Base-by-base conservation (phyloP, 2,113 vertebrate genomes). In the Podilymbus podiceps region DNA sequence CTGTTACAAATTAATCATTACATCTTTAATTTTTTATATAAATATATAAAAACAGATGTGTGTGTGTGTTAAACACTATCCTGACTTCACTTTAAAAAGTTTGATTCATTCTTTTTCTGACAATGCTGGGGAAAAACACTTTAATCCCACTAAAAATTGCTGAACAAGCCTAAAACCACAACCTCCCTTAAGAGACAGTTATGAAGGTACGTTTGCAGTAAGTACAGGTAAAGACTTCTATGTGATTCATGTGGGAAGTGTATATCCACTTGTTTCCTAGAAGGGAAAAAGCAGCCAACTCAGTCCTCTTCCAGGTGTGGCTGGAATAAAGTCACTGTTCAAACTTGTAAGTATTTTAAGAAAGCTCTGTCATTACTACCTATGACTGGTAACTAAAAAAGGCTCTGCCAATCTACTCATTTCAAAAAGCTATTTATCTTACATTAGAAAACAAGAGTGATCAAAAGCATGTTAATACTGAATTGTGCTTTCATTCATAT, bases 231-330 rank as follows among this genome's bases (percentile, higher is more conserved):
- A 27, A 18, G 19, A n/a, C 33, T 84, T 62, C 24, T 30, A 31
- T 1, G 1, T 2, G 5, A 49, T 24, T 38, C 47, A 27, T 9
- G 8, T 2, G 35, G 28, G 22, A 85, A 77, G 22, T 5, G 5
- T 52, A 62, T 25, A 42, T 27, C 4, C 38, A 53, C 35, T 55
- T 52, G 12, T 17, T 85, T 52, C 42, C 40, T 55, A n/a, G 9
- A 73, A 30, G 17, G 28, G 33, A 76, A 88, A 35, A 2, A 27
- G 33, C 49, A 74, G 63, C 22, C 52, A 85, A 35, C 28, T 44
- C 15, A 6, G 33, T 49, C 33, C 40, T 62, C 15, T 50, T 75
- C 50, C 56, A 60, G 31, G 5, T 40, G 40, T 33, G 71, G 18
- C 35, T 46, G 18, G 35, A 83, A 80, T 60, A 31, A 75, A 80